Evolutionary conservation across 2,797 vertebrate genomes (phyloP).

Genomic region (Nannoperca australis): DNA sequence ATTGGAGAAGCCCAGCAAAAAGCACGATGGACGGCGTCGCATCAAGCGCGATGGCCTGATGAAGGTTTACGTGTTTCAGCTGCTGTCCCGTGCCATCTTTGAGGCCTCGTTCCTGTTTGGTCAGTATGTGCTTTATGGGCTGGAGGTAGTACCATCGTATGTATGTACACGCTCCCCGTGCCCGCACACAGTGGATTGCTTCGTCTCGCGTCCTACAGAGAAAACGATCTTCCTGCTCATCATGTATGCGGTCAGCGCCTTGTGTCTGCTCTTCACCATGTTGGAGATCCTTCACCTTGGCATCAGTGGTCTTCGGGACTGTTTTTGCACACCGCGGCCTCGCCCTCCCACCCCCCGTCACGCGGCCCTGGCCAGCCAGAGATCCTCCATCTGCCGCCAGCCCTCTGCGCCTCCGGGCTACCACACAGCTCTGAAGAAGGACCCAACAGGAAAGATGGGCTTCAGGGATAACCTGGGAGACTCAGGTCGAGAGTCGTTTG

Average conservation of each 20-base stretch:
- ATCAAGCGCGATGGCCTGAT: slow-evolving; percentile 93
- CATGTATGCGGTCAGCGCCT: slow-evolving; percentile 91
- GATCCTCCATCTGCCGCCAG: slow-evolving; percentile 79
- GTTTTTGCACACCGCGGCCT: slow-evolving; percentile 74
- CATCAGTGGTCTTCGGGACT: slow-evolving; percentile 89
- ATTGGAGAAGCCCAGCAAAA: slow-evolving; percentile 77
- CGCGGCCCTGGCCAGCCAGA: slow-evolving; percentile 54
- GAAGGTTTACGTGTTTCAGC: slow-evolving; percentile 91
- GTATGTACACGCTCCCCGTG: slow-evolving; percentile 91
- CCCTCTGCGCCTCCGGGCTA: slow-evolving; percentile 91
- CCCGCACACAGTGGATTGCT: slow-evolving; percentile 93
- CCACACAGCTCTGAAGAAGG: slow-evolving; percentile 89
- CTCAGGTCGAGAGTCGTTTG: slow-evolving; percentile 81
- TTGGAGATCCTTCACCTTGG: slow-evolving; percentile 92
- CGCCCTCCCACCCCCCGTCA: slow-evolving; percentile 57
- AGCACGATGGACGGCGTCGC: slow-evolving; percentile 90
- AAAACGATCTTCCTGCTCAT: slow-evolving; percentile 94
- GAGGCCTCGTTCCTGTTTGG: slow-evolving; percentile 90
- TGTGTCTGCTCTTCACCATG: slow-evolving; percentile 91
- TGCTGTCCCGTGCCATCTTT: slow-evolving; percentile 88
- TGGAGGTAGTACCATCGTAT: slow-evolving; percentile 89
- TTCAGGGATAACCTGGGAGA: slow-evolving; percentile 86
- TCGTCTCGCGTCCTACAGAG: slow-evolving; percentile 93
- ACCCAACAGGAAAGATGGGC: slow-evolving; percentile 81
- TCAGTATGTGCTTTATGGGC: slow-evolving; percentile 91